Evolutionary conservation across 2,888 invertebrate species (phyloP).

Genomic region (Drosophila mimetica): DNA sequence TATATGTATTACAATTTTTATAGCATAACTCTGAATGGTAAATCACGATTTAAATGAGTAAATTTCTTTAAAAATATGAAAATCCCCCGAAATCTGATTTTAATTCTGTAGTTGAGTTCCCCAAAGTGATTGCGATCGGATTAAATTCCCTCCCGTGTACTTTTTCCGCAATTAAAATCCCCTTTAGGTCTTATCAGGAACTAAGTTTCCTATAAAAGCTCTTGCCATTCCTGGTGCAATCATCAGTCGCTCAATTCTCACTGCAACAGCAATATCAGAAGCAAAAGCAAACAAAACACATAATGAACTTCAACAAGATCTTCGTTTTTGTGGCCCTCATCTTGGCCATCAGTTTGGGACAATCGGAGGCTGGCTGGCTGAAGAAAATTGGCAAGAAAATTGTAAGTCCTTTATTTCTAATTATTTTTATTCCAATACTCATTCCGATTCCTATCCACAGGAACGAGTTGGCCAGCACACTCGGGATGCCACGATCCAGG

Average conservation of each 20-base stretch:
- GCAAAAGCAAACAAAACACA: slow-evolving; percentile 12
- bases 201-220: slow-evolving; percentile 13
- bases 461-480: no score
- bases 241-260: slow-evolving; percentile 49
- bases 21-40: background rate
- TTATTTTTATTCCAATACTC: background rate
- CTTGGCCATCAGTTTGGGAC: slow-evolving; percentile 67
- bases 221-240: background rate
- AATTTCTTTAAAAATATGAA: background rate
- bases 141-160: slow-evolving; percentile 6
- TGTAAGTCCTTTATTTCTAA: slow-evolving; percentile 48
- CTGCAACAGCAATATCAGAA: slow-evolving; percentile 17
- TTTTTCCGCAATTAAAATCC: slow-evolving; percentile 10
- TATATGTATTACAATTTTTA: no score
- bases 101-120: background rate
- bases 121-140: background rate
- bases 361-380: slow-evolving; percentile 78
- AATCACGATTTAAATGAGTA: background rate
- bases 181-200: slow-evolving; percentile 4
- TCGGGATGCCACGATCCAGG: slow-evolving; percentile 73
- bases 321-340: slow-evolving; percentile 68
- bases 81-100: slow-evolving; percentile 1
- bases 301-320: slow-evolving; percentile 68
- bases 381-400: slow-evolving; percentile 74
- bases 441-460: slow-evolving; percentile 24